Percentiles rank a stretch among this genome's conserved stretches.
These are phyloP conservation scores for Schizothorax lantsangensis DNA, from an alignment of 2,797 vertebrate species.

Conservation along the genomic window DNA sequence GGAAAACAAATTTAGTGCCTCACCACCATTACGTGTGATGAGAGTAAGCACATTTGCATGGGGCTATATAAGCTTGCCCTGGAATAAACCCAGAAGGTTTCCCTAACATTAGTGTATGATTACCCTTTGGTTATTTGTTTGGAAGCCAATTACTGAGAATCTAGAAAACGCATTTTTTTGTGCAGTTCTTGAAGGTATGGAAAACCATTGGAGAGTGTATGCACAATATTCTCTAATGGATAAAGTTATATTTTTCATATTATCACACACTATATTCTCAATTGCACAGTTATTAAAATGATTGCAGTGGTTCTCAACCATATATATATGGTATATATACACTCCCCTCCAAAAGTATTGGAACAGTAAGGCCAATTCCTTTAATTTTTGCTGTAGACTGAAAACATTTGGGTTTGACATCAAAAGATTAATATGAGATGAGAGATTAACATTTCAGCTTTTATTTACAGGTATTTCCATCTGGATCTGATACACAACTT, in stretches of 20 bases:
- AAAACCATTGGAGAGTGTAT: background rate
- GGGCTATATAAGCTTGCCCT: slow-evolving; percentile 29
- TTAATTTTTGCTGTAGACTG: no score
- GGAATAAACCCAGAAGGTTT: slow-evolving; percentile 42
- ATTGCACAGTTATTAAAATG: background rate
- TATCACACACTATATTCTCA: background rate
- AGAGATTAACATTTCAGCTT: no score
- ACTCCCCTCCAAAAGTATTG: no score
- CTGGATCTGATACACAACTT: no score
- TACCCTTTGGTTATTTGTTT: background rate
- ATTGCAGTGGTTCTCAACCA: background rate
- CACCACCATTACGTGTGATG: background rate
- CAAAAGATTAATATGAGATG: no score
- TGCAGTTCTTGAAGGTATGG: no score
- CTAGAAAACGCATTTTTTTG: background rate
- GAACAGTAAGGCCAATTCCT: no score
- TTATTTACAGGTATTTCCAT: no score
- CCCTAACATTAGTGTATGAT: background rate
- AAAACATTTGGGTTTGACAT: no score
- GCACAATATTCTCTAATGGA: background rate
- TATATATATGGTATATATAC: no score
- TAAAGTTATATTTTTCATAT: background rate
- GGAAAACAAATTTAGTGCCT: slow-evolving; percentile 26
- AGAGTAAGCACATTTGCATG: slow-evolving; percentile 44
- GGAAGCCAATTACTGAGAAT: background rate